phyloP scores from a whole-genome alignment of 2,113 vertebrate species.

The Eidolon helvum region DNA sequence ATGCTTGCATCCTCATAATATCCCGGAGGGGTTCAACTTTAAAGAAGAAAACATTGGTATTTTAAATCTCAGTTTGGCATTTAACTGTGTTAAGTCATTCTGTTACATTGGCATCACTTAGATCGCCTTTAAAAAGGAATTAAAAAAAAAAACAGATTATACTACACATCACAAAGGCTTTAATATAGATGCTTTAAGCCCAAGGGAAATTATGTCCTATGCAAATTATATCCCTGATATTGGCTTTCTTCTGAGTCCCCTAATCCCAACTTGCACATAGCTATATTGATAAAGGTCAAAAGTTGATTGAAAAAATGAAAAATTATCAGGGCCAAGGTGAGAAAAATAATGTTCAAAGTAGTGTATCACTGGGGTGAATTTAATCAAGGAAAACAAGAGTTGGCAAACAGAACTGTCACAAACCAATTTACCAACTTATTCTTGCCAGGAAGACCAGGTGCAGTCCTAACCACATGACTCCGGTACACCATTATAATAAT shows the following conservation, averaged over 20 bases:
- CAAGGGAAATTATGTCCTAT: constrained; percentile 10
- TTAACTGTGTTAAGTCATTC: constrained; percentile 72
- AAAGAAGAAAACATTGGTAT: constrained; percentile 71
- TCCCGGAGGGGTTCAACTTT: constrained; percentile 48
- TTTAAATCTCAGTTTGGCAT: constrained; percentile 72
- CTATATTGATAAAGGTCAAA: constrained; percentile 10
- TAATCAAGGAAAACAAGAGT: constrained; percentile 62
- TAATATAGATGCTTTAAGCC: constrained; percentile 23
- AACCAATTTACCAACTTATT: constrained; percentile 46
- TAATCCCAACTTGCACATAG: background rate
- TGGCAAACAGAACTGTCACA: constrained; percentile 19
- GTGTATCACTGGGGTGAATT: constrained; percentile 20
- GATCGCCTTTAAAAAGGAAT: constrained; percentile 58
- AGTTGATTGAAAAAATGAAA: background rate
- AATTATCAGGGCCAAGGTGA: background rate
- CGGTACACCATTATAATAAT: constrained; percentile 43
- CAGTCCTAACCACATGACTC: background rate
- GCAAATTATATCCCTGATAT: background rate
- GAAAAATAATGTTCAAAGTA: constrained; percentile 1
- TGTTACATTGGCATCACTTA: constrained; percentile 71
- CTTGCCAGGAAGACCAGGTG: constrained; percentile 61
- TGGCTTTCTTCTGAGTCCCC: background rate
- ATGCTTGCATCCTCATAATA: constrained; percentile 37
- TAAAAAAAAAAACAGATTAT: constrained; percentile 53
- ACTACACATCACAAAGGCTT: constrained; percentile 48